Conservation (phyloP, 2,888 invertebrate species). For the Drosophila meridiana region DNA sequence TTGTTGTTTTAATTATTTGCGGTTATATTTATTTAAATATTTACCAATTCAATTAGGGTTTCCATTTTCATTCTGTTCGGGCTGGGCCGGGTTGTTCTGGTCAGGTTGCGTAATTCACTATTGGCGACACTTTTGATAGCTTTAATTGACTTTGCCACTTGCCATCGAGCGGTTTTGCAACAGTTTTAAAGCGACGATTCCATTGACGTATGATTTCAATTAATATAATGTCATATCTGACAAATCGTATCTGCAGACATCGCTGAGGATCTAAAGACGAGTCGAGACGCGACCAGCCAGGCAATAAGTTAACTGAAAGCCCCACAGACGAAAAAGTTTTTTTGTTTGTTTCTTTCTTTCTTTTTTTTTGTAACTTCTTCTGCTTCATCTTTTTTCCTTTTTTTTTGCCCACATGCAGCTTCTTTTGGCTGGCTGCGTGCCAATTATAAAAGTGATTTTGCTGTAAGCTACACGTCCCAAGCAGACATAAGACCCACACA, state of each 20-base stretch:
- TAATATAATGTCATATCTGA: conserved; percentile 77
- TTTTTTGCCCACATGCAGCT: conserved; percentile 47
- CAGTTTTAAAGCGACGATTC: conserved; percentile 14
- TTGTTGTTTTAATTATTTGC: conserved; percentile 82
- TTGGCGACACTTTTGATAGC: conserved; percentile 49
- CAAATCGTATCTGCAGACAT: conserved; percentile 77
- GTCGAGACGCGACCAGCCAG: conserved; percentile 17
- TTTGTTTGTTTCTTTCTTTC: conserved; percentile 22
- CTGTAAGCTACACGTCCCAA: conserved; percentile 79
- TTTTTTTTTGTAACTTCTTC: conserved; percentile 23
- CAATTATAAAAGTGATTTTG: conserved; percentile 79
- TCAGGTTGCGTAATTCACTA: conserved; percentile 47
- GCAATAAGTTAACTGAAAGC: conserved; percentile 64
- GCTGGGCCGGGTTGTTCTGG: conserved; percentile 14
- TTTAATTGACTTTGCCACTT: conserved; percentile 66
- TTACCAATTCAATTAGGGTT: conserved; percentile 79
- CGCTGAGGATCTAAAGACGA: conserved; percentile 56
- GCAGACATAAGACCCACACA: conserved; percentile 64
- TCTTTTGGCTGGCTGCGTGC: conserved; percentile 79
- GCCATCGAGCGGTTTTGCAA: conserved; percentile 14
- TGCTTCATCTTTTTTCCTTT: conserved; percentile 5
- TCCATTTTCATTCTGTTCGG: conserved; percentile 23
- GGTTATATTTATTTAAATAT: conserved; percentile 81
- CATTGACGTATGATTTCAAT: conserved; percentile 69
- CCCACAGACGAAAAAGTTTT: conserved; percentile 52